phyloP scores from a whole-genome alignment of 64 coral and sea anemone species.

The Actinia tenebrosa region DNA sequence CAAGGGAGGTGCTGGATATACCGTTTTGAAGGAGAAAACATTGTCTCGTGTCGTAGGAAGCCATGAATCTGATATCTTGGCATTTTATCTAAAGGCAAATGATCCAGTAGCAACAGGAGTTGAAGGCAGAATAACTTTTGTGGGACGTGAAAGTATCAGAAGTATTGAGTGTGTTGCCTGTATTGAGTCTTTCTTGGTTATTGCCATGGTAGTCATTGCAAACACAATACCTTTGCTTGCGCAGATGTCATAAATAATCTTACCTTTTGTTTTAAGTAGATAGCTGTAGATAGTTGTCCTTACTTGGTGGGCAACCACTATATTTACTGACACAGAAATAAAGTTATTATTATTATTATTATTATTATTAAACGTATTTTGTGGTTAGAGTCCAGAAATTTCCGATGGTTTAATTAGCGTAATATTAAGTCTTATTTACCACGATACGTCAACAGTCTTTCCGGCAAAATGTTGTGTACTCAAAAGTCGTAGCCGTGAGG shows the following conservation, averaged over 20 bases:
- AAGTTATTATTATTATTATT: too few relatives aligned
- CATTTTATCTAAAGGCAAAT: slow-evolving; percentile 46
- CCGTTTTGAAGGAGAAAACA: slow-evolving; percentile 35
- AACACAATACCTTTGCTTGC: neutral
- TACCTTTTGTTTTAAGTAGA: too few relatives aligned
- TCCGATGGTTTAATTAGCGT: too few relatives aligned
- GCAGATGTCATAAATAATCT: neutral
- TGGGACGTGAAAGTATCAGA: neutral
- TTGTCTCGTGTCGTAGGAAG: slow-evolving; percentile 43
- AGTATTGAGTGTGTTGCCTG: neutral
- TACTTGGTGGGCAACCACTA: too few relatives aligned
- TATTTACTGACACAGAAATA: too few relatives aligned
- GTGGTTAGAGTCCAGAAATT: too few relatives aligned
- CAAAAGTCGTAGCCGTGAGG: too few relatives aligned
- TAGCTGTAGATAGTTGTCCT: too few relatives aligned
- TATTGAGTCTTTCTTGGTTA: neutral
- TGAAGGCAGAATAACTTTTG: slow-evolving; percentile 57
- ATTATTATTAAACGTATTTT: too few relatives aligned
- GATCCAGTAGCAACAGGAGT: slow-evolving; percentile 42
- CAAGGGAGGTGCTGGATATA: slow-evolving; percentile 50
- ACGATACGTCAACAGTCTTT: too few relatives aligned
- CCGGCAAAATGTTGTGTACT: too few relatives aligned
- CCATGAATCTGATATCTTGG: slow-evolving; percentile 11
- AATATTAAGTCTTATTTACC: too few relatives aligned
- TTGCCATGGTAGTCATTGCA: neutral